phyloP scores from a whole-genome alignment of 2,113 vertebrate genomes.

The Mustela nigripes region DNA sequence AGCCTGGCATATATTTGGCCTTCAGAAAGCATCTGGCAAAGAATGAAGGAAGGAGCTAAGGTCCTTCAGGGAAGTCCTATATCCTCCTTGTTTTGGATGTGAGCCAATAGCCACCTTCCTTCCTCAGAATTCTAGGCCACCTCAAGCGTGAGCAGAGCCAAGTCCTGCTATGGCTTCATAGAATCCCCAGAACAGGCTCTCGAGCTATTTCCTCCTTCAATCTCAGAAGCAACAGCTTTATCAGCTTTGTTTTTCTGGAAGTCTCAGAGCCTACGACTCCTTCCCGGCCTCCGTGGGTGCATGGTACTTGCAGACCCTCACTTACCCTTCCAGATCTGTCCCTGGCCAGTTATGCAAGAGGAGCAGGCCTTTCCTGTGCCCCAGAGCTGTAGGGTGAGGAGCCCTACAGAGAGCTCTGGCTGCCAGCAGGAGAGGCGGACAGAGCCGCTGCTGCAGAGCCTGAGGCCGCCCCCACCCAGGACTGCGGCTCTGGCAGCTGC shows the following conservation, averaged over 20 bases:
- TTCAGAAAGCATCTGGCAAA: conserved; percentile 39
- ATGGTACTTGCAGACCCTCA: rapidly evolving
- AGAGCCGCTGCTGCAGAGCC: neutral
- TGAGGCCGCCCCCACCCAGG: conserved; percentile 53
- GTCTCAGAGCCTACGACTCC: neutral
- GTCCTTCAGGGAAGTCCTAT: conserved; percentile 54
- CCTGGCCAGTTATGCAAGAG: neutral
- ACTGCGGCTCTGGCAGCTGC: conserved; percentile 71
- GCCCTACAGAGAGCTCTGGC: neutral
- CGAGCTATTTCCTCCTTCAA: neutral
- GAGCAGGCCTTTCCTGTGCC: neutral
- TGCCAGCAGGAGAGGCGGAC: neutral
- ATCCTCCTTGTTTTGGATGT: neutral
- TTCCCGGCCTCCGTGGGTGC: neutral
- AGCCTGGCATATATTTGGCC: neutral
- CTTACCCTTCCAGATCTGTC: neutral
- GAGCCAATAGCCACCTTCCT: conserved; percentile 27
- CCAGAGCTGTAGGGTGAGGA: neutral
- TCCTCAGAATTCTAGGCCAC: conserved; percentile 14
- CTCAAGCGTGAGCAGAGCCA: neutral
- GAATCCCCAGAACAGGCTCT: conserved; percentile 15
- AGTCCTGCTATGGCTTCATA: neutral
- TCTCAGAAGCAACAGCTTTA: neutral
- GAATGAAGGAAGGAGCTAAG: neutral
- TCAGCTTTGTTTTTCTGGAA: neutral